Conservation (phyloP, 2,888 invertebrate genomes). For the Mechanitis messenoides region DNA sequence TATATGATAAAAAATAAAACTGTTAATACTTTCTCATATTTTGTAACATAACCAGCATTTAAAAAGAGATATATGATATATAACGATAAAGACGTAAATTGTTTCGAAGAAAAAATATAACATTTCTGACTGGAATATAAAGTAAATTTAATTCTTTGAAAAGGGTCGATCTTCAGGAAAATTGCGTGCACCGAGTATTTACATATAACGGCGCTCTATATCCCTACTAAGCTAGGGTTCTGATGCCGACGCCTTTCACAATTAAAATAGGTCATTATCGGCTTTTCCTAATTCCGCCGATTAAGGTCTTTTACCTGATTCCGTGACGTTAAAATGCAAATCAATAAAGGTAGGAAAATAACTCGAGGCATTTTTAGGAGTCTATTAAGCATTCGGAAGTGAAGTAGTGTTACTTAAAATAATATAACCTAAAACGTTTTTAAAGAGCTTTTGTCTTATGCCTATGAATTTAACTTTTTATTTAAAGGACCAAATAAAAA, state of each 20-base stretch:
- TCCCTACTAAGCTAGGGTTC: constrained; percentile 35
- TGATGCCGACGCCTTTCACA: constrained; percentile 43
- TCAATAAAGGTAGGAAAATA: constrained; percentile 21
- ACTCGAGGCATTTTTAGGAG: constrained; percentile 7
- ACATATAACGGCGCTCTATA: constrained; percentile 19
- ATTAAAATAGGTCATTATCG: constrained; percentile 58
- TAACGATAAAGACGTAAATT: too few relatives aligned
- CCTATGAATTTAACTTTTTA: not conserved
- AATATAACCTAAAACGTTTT: not conserved
- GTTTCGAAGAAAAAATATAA: too few relatives aligned
- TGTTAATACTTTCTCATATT: too few relatives aligned
- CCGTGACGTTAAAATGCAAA: constrained; percentile 28
- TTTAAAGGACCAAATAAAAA: too few relatives aligned
- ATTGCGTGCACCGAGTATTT: constrained; percentile 17
- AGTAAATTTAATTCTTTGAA: constrained; percentile 5
- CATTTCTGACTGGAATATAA: not conserved
- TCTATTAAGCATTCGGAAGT: constrained; percentile 1
- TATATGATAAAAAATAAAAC: too few relatives aligned
- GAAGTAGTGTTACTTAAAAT: not conserved
- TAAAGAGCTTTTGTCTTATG: not conserved
- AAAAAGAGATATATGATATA: too few relatives aligned
- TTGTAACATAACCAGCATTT: too few relatives aligned
- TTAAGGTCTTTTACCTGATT: constrained; percentile 51
- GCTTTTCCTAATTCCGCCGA: constrained; percentile 52
- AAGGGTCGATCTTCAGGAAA: constrained; percentile 5